These are phyloP conservation scores for Dryobates pubescens DNA, from an alignment of 2,797 vertebrate species.

Conservation along the genomic window DNA sequence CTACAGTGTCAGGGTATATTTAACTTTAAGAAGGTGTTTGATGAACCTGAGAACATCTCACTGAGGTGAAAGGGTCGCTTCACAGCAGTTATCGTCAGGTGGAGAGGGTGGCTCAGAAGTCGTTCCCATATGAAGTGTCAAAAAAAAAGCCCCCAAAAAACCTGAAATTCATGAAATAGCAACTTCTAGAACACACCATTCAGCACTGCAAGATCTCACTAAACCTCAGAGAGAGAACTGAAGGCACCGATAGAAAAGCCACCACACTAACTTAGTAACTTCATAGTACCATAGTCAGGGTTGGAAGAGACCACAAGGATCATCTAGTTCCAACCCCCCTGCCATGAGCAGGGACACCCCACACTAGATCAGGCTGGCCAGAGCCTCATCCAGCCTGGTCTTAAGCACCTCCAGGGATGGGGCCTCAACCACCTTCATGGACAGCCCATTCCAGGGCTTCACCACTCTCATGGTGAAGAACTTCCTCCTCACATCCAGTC, in stretches of 20 bases:
- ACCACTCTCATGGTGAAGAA: too few species aligned
- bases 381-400: too few species aligned
- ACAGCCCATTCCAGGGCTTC: too few species aligned
- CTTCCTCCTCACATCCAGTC: too few species aligned
- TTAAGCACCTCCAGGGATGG: too few species aligned
- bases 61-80: background rate
- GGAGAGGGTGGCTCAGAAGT: background rate
- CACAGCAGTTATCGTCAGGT: rapidly evolving
- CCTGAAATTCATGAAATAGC: background rate
- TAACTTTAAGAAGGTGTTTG: background rate
- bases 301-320: too few species aligned
- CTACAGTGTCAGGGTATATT: background rate
- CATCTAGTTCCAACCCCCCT: too few species aligned
- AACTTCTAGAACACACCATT: background rate
- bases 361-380: too few species aligned
- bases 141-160: too few species aligned
- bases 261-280: background rate
- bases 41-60: background rate
- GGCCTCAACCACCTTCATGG: too few species aligned
- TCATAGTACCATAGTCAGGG: too few species aligned
- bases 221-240: background rate
- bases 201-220: background rate
- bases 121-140: background rate
- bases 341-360: too few species aligned
- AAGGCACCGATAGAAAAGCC: background rate